phyloP scores from a whole-genome alignment of 1,140 invertebrate species.

The Heliconius nattereri region DNA sequence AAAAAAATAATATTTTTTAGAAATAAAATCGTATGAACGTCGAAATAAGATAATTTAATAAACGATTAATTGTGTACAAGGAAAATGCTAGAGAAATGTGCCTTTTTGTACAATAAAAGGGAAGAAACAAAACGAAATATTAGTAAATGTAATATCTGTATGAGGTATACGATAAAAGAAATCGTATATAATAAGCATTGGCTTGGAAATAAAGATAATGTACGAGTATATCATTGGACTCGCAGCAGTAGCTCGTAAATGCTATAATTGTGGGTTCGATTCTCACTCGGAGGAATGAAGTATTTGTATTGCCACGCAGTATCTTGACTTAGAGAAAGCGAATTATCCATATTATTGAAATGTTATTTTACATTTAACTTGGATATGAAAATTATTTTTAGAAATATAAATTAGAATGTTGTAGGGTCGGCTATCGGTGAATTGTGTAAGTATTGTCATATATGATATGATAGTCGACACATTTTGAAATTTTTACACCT shows the following conservation, averaged over 20 bases:
- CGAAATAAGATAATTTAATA: conserved; percentile 15
- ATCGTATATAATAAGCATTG: conserved; percentile 5
- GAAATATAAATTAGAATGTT: no score
- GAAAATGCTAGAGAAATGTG: conserved; percentile 6
- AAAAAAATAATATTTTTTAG: background rate
- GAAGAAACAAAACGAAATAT: conserved; percentile 2
- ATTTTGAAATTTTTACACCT: background rate
- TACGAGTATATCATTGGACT: background rate
- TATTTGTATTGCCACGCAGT: no score
- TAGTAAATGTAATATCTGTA: background rate
- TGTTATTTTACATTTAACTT: no score
- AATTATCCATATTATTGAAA: no score
- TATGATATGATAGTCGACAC: background rate
- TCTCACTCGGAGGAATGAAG: no score
- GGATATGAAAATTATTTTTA: no score
- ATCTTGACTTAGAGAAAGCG: no score
- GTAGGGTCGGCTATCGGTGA: no score
- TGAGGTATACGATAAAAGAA: background rate
- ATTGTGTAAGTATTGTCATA: no score
- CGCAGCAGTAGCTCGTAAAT: no score
- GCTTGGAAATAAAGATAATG: background rate
- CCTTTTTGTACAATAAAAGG: conserved; percentile 2
- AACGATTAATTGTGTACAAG: conserved; percentile 8
- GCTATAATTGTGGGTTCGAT: no score
- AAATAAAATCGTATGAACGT: conserved; percentile 3